phyloP scores from a whole-genome alignment of 2,113 vertebrate genomes.

The Oriolus oriolus region DNA sequence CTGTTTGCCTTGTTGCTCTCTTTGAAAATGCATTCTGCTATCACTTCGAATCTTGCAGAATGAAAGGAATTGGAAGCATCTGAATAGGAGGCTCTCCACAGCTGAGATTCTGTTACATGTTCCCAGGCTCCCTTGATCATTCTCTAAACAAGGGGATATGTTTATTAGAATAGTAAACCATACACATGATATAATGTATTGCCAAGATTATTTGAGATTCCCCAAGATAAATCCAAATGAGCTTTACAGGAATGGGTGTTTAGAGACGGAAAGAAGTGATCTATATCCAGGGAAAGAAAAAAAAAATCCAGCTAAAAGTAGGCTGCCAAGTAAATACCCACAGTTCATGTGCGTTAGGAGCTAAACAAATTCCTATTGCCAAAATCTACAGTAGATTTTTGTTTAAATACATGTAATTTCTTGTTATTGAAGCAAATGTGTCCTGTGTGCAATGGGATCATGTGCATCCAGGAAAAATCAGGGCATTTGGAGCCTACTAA shows the following conservation, averaged over 20 bases:
- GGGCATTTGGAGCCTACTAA: background rate
- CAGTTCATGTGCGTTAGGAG: background rate
- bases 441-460: background rate
- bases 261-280: background rate
- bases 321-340: background rate
- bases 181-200: slow-evolving; percentile 23
- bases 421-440: background rate
- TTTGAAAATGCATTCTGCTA: background rate
- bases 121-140: slow-evolving; percentile 26
- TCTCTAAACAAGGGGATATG: slow-evolving; percentile 46
- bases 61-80: slow-evolving; percentile 47
- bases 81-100: background rate
- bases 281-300: background rate
- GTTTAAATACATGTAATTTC: background rate
- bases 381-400: background rate
- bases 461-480: background rate
- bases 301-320: background rate
- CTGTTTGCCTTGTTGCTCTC: background rate
- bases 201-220: slow-evolving; percentile 54
- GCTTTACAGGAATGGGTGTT: background rate
- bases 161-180: slow-evolving; percentile 55
- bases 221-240: slow-evolving; percentile 37
- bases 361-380: background rate
- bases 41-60: slow-evolving; percentile 23
- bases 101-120: background rate